phyloP scores from a whole-genome alignment of 2,888 invertebrate genomes.

The Dendrolimus houi region DNA sequence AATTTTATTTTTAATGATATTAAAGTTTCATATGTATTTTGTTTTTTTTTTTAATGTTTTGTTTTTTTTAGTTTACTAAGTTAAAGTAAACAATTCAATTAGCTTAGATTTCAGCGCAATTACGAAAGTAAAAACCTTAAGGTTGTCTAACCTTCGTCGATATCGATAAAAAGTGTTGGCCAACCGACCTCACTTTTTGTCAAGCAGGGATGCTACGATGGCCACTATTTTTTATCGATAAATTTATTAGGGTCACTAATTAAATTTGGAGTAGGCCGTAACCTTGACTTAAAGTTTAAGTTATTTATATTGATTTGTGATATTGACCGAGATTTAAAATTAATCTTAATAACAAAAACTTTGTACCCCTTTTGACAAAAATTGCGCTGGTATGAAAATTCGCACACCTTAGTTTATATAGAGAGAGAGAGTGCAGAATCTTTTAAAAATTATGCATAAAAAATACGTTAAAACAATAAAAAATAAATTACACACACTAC shows the following conservation, averaged over 20 bases:
- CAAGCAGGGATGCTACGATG: conserved; percentile 38
- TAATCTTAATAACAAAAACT: neutral
- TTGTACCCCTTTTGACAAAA: no score
- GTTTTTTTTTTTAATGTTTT: no score
- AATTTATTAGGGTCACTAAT: conserved; percentile 31
- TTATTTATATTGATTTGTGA: neutral
- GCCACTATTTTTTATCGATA: conserved; percentile 31
- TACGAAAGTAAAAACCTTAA: neutral
- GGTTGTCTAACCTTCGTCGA: conserved; percentile 3
- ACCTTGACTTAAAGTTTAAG: conserved; percentile 22
- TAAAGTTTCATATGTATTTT: no score
- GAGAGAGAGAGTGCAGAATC: no score
- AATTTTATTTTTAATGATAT: no score
- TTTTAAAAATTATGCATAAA: no score
- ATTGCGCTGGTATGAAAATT: no score
- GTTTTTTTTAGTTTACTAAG: no score
- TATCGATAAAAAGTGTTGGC: conserved; percentile 31
- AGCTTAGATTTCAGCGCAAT: neutral
- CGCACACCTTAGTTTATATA: no score
- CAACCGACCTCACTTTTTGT: conserved; percentile 46
- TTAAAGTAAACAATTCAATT: neutral
- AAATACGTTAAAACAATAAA: no score
- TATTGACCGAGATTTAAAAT: neutral
- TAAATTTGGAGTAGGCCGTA: conserved; percentile 29
- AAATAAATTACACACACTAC: no score